A percentile compares a stretch with the other conserved stretches of the same genome.
phyloP scores from a whole-genome alignment of 2,888 invertebrate species.

The Hirudinaria manillensis region DNA sequence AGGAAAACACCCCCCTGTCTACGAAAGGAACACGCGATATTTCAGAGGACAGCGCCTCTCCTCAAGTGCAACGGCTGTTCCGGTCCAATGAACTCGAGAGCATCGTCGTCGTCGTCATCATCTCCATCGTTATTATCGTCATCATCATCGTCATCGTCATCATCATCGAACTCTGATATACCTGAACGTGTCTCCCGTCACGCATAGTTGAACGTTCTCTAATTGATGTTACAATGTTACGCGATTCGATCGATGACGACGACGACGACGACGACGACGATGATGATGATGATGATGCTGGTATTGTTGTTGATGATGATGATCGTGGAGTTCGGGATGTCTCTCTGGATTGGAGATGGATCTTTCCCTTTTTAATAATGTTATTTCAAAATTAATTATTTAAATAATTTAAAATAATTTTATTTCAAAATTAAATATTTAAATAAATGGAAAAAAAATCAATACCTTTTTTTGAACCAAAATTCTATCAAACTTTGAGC shows the following conservation, averaged over 20 bases:
- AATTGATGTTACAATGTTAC: background rate
- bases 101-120: conserved; percentile 1
- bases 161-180: background rate
- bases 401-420: too few relatives aligned
- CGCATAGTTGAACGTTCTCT: background rate
- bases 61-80: too few relatives aligned
- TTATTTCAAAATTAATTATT: too few relatives aligned
- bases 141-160: background rate
- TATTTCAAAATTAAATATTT: too few relatives aligned
- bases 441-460: too few relatives aligned
- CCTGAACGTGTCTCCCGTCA: background rate
- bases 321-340: conserved; percentile 1
- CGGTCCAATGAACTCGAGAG: background rate
- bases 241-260: conserved; percentile 1
- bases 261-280: background rate
- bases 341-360: too few relatives aligned
- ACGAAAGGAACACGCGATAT: background rate
- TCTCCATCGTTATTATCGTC: background rate
- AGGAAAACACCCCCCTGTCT: background rate
- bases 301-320: conserved; percentile 15
- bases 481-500: too few relatives aligned
- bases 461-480: too few relatives aligned
- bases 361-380: too few relatives aligned
- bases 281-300: conserved; percentile 24
- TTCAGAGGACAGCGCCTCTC: too few relatives aligned